Percentiles rank a stretch among this genome's conserved stretches.
Evolutionary conservation across 2,113 vertebrate genomes (phyloP).

Genomic region (Lota lota): DNA sequence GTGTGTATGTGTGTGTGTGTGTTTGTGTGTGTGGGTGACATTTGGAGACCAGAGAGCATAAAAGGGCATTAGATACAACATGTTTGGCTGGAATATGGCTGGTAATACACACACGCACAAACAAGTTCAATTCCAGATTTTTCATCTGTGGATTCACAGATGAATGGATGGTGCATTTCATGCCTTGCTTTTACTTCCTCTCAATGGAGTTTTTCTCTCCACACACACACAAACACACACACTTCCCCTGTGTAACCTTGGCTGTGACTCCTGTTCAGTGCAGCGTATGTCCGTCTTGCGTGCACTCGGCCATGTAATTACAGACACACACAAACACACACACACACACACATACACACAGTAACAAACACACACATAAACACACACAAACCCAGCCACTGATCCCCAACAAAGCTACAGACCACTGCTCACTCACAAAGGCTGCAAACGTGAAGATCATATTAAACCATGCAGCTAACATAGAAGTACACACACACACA

Average conservation of each 20-base stretch:
- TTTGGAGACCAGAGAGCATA: too few species aligned
- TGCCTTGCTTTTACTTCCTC: neutral
- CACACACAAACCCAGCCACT: slow-evolving; percentile 29
- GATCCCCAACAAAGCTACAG: slow-evolving; percentile 45
- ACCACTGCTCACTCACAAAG: slow-evolving; percentile 44
- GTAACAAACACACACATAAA: slow-evolving; percentile 18
- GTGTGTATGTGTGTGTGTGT: too few species aligned
- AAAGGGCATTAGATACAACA: too few species aligned
- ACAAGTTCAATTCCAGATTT: neutral
- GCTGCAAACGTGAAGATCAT: slow-evolving; percentile 35
- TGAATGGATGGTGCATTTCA: too few species aligned
- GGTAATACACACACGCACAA: slow-evolving; percentile 23
- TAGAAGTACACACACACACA: slow-evolving; percentile 1
- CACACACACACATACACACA: slow-evolving; percentile 26
- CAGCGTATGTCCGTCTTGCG: slow-evolving; percentile 41
- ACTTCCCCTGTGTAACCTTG: slow-evolving; percentile 21
- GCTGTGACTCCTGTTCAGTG: slow-evolving; percentile 49
- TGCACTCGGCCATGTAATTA: slow-evolving; percentile 65
- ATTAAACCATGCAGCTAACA: slow-evolving; percentile 8
- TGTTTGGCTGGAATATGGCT: neutral
- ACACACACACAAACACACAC: slow-evolving; percentile 6
- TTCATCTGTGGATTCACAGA: slow-evolving; percentile 27
- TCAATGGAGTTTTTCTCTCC: neutral
- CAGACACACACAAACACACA: slow-evolving; percentile 27
- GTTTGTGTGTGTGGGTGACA: too few species aligned